Evolutionary conservation across 2,797 vertebrate species (phyloP).

Genomic region (Rachycentron canadum): DNA sequence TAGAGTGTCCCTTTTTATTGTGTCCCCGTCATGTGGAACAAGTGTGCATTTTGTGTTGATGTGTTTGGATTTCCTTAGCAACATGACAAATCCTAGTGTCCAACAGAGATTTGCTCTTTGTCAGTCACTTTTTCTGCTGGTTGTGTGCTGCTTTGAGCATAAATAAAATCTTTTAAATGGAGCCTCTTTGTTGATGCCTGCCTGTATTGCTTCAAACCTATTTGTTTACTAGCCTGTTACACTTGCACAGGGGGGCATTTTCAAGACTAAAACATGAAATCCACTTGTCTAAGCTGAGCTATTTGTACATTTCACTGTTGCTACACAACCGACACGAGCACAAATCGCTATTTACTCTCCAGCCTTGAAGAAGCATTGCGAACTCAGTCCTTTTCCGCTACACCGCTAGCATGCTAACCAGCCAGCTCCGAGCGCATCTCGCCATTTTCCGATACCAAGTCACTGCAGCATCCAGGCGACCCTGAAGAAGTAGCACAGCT

Average conservation of each 20-base stretch:
- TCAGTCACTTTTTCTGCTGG: slow-evolving; percentile 32
- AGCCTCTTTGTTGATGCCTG: slow-evolving; percentile 3
- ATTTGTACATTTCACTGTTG: too few relatives aligned
- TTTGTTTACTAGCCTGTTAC: background rate
- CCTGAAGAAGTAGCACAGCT: too few relatives aligned
- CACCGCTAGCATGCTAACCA: too few relatives aligned
- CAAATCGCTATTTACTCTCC: too few relatives aligned
- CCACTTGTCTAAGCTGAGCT: background rate
- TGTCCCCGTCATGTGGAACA: slow-evolving; percentile 56
- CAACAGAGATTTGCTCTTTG: slow-evolving; percentile 41
- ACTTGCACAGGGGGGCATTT: background rate
- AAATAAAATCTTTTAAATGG: slow-evolving; percentile 45
- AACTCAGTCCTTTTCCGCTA: too few relatives aligned
- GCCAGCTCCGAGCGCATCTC: too few relatives aligned
- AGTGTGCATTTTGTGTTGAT: slow-evolving; percentile 22
- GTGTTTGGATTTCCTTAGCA: slow-evolving; percentile 53
- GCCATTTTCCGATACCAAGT: too few relatives aligned
- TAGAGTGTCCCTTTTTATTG: slow-evolving; percentile 65
- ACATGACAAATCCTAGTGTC: slow-evolving; percentile 41
- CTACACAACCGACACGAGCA: too few relatives aligned
- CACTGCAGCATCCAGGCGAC: too few relatives aligned
- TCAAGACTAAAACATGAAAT: background rate
- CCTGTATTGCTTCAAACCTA: background rate
- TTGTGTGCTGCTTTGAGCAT: slow-evolving; percentile 25
- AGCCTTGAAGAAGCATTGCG: too few relatives aligned